Evolutionary conservation across 2,888 invertebrate species (phyloP).

Genomic region (Cephus nigrinus): DNA sequence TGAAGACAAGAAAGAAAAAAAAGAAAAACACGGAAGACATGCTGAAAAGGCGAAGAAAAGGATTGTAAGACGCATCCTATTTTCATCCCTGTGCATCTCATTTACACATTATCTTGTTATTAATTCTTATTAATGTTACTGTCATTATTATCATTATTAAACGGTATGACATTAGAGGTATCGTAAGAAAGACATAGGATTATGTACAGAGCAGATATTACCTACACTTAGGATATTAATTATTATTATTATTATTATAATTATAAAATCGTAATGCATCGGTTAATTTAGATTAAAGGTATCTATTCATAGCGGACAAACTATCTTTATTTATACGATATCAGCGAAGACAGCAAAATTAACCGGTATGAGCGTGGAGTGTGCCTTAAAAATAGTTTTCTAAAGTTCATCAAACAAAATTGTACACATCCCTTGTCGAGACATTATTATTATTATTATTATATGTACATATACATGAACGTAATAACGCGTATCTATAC

Average conservation of each 20-base stretch:
- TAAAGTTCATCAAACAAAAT: conserved; percentile 42
- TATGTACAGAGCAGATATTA: conserved; percentile 65
- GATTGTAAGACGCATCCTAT: conserved; percentile 16
- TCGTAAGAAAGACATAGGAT: conserved; percentile 62
- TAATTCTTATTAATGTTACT: conserved; percentile 58
- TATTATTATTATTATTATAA: conserved; percentile 50
- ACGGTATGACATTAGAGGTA: conserved; percentile 53
- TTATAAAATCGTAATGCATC: conserved; percentile 48
- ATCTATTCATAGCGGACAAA: conserved; percentile 33
- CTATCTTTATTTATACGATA: conserved; percentile 59
- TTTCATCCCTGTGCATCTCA: conserved; percentile 45
- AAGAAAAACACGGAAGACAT: not conserved
- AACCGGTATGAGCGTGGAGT: conserved; percentile 38
- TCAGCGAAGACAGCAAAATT: conserved; percentile 42
- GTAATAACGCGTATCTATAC: conserved; percentile 23
- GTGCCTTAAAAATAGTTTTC: conserved; percentile 60
- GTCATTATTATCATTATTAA: conserved; percentile 59
- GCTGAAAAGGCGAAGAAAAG: conserved; percentile 7
- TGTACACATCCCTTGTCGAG: conserved; percentile 31
- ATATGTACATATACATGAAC: conserved; percentile 49
- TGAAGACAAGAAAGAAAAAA: conserved; percentile 5
- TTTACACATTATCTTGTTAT: conserved; percentile 58
- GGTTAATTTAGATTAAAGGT: conserved; percentile 51
- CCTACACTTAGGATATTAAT: conserved; percentile 49
- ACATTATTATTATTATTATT: conserved; percentile 23